Base-by-base conservation (phyloP, 2,888 invertebrate genomes). In the Chrysomela aeneicollis region DNA sequence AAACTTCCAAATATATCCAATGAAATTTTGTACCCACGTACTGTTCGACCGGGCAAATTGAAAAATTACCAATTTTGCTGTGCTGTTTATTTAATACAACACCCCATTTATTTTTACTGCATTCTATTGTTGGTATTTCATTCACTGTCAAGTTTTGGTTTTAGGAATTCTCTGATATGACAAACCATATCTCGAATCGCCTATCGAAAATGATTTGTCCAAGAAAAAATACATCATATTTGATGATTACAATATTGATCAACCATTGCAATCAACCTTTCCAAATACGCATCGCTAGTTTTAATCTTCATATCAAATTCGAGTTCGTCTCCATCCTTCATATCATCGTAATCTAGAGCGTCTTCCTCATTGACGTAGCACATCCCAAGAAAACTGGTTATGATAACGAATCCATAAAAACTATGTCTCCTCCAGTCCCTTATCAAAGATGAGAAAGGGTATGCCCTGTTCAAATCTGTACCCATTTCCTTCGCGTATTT, bases 401-500 rank as follows among this genome's bases (percentile, higher is more conserved):
- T 46, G 18, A 51, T 10, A 26, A 46, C 47, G 26, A 64, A 64
- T 8, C 60, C 64, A 17, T 60, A 64, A 1, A 64, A 59, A 1
- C 60, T 55, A n/a, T 64, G 60, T 51, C 57, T 64, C 21, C 49
- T 32, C 64, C 64, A 64, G 15, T 64, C 55, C 15, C 60, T 60
- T 32, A 50, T 5, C 0, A 64, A 26, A 21, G 30, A 32, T 8
- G 49, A 19, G 55, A 55, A 51, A 1, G 64, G 46, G 32, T 42
- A 64, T 50, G 60, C 3, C 15, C 3, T 2, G 5, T 55, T 51
- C 1, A 51, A 37, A 32, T 64, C 32, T 21, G 54, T 51, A 18
- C 64, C 60, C n/a, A 60, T 32, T 30, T 64, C 32, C 19, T n/a
- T 22, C 9, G 60, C 22, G 32, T 32, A 60, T 10, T 18, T n/a